Conservation (phyloP, 2,797 vertebrate genomes). For the Rhinogobio ventralis region DNA sequence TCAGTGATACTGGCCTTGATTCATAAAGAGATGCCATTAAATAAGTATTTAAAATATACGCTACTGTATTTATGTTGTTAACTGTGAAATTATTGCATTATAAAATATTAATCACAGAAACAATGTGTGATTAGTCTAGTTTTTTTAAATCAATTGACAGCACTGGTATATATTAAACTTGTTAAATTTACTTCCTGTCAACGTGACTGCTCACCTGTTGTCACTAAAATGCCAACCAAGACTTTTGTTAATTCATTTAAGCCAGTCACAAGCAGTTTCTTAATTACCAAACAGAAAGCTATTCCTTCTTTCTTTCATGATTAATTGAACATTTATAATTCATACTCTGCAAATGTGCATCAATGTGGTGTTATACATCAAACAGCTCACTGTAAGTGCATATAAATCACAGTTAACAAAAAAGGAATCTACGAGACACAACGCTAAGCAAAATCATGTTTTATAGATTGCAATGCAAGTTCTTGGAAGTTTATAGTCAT, state of each 20-base stretch:
- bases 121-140: too few species aligned
- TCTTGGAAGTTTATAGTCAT: neutral
- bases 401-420: neutral
- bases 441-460: neutral
- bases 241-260: neutral
- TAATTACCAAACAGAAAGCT: neutral
- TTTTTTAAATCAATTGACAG: too few species aligned
- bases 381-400: constrained; percentile 14
- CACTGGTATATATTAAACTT: neutral
- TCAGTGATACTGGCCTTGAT: too few species aligned
- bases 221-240: neutral
- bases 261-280: neutral
- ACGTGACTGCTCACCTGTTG: neutral
- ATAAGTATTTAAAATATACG: too few species aligned
- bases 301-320: neutral
- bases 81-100: too few species aligned
- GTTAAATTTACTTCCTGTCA: neutral
- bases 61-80: too few species aligned
- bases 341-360: constrained; percentile 9
- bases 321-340: constrained; percentile 22
- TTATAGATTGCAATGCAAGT: constrained; percentile 4
- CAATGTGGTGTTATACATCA: neutral
- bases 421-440: neutral
- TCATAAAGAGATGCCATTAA: too few species aligned
- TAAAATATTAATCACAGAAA: too few species aligned